Evolutionary conservation across 2,888 invertebrate genomes (phyloP).

Genomic region (Lydus trimaculatus): DNA sequence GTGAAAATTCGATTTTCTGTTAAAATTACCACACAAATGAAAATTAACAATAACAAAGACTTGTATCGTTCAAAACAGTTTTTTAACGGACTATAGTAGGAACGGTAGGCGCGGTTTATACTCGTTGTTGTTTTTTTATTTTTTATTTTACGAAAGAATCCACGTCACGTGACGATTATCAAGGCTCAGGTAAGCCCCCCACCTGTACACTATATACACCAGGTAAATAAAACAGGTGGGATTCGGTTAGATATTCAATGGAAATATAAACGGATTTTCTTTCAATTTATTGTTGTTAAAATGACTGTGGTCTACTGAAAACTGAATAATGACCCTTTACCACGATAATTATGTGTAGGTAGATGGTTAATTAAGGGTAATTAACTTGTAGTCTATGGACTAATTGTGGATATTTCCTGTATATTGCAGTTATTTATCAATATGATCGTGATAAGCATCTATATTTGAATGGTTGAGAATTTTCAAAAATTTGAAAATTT

Average conservation of each 20-base stretch:
- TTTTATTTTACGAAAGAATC: slow-evolving; percentile 57
- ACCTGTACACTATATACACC: slow-evolving; percentile 43
- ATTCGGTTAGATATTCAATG: slow-evolving; percentile 37
- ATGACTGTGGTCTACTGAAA: background rate
- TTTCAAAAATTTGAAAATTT: background rate
- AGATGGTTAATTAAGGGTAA: slow-evolving; percentile 32
- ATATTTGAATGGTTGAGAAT: background rate
- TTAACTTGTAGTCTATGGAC: background rate
- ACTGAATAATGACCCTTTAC: slow-evolving; percentile 2
- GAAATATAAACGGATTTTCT: slow-evolving; percentile 24
- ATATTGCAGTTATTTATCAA: background rate
- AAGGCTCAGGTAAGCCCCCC: slow-evolving; percentile 51
- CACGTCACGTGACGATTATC: slow-evolving; percentile 54
- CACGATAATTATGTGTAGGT: slow-evolving; percentile 37
- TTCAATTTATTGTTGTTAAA: background rate
- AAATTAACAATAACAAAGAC: slow-evolving; percentile 28
- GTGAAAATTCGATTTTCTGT: slow-evolving; percentile 8
- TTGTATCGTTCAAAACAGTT: slow-evolving; percentile 33
- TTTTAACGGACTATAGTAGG: slow-evolving; percentile 40
- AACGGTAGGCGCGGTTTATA: slow-evolving; percentile 56
- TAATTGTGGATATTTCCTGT: background rate
- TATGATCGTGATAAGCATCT: background rate
- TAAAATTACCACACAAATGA: background rate
- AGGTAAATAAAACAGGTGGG: slow-evolving; percentile 55
- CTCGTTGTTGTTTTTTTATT: no score